Evolutionary conservation across 2,797 vertebrate genomes (phyloP), one percentile per base, ranked within the genome.

Genomic region (Pipistrellus nathusii): DNA sequence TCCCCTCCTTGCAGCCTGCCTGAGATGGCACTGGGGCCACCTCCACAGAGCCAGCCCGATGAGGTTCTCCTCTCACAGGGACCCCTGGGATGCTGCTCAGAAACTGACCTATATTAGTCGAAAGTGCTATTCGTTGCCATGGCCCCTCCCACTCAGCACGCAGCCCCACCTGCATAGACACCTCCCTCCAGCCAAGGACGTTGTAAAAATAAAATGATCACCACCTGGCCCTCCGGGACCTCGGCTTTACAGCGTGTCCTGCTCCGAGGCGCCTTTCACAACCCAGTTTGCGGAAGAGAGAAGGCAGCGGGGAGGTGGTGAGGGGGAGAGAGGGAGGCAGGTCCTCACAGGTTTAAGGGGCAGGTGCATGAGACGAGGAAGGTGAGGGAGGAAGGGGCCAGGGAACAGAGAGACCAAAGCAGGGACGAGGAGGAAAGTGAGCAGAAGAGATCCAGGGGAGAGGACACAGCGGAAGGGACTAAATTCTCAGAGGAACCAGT

Each of bases 191-290:
- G 96, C 97, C 98, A 98, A 98, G 98, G 98, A 98, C 98, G 75
- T 92, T 96, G 95, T 98, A 98, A 98, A 98, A 98, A 98, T 98
- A 98, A 98, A 98, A 98, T 85, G 88, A 98, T 97, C 97, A 96
- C 97, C 97, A 95, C 90, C 94, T 91, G 91, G 96, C 92, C 98
- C 97, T 95, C 96, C 0, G 98, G 98, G 98, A 95, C 96, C 96
- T 95, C 6, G 0, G 96, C 97, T 98, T 98, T 96, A 94, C 97
- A 97, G 97, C 71, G 68, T 94, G 97, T 97, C 94, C 97, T 35
- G 11, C 97, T 98, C 96, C 7, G 57, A 96, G 95, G 96, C 71
- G 44, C 94, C 93, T 85, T 96, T 97, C 97, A 97, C 97, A 98
- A 97, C 96, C 97, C 97, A 98, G 95, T 98, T 98, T 96, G 94